These are phyloP conservation scores for Busseola fusca DNA, from an alignment of 2,888 invertebrate genomes.

Conservation along the genomic window DNA sequence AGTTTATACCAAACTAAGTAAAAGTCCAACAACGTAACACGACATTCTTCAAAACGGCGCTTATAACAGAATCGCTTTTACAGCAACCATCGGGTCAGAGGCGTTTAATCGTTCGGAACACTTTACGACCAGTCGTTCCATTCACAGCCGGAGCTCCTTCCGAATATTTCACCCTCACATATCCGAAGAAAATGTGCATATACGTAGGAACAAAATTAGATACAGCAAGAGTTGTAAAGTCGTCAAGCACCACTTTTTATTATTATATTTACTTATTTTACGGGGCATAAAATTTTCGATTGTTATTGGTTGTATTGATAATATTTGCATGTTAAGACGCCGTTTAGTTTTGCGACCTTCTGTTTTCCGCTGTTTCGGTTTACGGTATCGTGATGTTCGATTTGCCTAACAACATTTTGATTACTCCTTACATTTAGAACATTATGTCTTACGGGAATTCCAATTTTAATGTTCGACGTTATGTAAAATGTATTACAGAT, in stretches of 20 bases:
- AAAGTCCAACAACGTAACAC: constrained; percentile 44
- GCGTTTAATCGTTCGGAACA: constrained; percentile 79
- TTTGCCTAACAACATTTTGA: constrained; percentile 61
- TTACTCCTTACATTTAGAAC: constrained; percentile 50
- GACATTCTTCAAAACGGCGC: constrained; percentile 60
- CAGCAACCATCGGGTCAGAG: constrained; percentile 71
- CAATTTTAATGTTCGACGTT: constrained; percentile 50
- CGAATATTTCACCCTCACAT: constrained; percentile 59
- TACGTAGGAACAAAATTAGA: constrained; percentile 68
- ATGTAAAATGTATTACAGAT: constrained; percentile 51
- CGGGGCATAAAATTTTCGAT: constrained; percentile 72
- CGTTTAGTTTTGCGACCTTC: constrained; percentile 60
- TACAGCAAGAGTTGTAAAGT: constrained; percentile 61
- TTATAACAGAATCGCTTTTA: constrained; percentile 67
- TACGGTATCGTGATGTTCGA: constrained; percentile 50
- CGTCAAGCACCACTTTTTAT: constrained; percentile 54
- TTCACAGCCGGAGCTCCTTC: constrained; percentile 64
- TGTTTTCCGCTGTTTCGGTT: constrained; percentile 24
- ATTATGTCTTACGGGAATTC: constrained; percentile 40
- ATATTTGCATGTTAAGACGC: constrained; percentile 67
- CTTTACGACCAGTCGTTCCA: constrained; percentile 74
- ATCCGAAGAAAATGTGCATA: constrained; percentile 58
- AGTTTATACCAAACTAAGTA: constrained; percentile 12
- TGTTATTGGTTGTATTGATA: constrained; percentile 64
- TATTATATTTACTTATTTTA: constrained; percentile 68